These are phyloP conservation scores for Prinia subflava DNA, from an alignment of 2,113 vertebrate species.

Conservation along the genomic window DNA sequence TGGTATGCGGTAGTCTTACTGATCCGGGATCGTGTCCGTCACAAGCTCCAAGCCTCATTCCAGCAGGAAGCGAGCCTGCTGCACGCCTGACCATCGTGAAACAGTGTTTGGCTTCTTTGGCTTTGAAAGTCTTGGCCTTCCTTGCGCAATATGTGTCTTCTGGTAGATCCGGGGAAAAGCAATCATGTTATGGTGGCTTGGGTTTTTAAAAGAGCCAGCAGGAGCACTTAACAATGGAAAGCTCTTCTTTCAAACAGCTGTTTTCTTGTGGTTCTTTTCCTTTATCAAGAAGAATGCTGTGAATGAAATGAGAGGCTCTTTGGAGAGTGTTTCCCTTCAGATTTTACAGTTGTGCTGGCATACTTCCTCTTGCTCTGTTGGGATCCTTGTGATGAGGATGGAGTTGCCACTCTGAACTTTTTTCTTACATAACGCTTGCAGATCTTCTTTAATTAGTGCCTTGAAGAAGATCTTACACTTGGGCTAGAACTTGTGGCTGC, in stretches of 20 bases:
- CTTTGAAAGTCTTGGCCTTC: neutral
- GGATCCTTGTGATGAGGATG: neutral
- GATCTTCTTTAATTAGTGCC: neutral
- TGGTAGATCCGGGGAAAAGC: neutral
- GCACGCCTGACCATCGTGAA: neutral
- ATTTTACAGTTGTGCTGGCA: neutral
- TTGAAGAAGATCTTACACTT: neutral
- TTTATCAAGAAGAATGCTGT: neutral
- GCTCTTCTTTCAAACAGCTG: neutral
- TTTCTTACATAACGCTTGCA: neutral
- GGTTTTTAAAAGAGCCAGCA: neutral
- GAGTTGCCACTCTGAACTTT: neutral
- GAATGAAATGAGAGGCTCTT: neutral
- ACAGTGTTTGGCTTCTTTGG: neutral
- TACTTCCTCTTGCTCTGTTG: neutral
- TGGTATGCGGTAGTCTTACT: rapidly evolving
- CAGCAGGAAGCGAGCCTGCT: neutral
- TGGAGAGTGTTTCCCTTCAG: neutral
- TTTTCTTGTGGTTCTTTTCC: neutral
- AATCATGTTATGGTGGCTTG: neutral
- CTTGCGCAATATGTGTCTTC: neutral
- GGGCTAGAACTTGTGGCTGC: neutral
- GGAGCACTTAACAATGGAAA: neutral
- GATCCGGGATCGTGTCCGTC: neutral
- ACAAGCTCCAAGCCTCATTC: neutral